phyloP scores from a whole-genome alignment of 2,797 vertebrate genomes.

The Chanos chanos region DNA sequence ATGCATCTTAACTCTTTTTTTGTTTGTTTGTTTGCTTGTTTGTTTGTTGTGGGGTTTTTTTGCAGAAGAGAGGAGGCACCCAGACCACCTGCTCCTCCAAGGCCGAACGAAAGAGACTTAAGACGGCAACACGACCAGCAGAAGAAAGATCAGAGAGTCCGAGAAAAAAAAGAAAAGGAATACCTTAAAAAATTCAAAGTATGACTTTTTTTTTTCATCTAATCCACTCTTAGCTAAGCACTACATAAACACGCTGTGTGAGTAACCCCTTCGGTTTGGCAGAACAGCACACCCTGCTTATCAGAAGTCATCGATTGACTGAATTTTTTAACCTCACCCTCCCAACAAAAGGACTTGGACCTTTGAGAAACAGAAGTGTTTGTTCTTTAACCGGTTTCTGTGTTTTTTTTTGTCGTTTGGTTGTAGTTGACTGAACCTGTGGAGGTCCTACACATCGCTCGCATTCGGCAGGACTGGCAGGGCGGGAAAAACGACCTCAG shows the following conservation, averaged over 20 bases:
- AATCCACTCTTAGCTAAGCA: not conserved
- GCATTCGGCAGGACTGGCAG: slow-evolving; percentile 62
- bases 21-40: too few relatives aligned
- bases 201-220: not conserved
- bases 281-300: too few relatives aligned
- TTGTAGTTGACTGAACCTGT: slow-evolving; percentile 57
- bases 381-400: not conserved
- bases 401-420: not conserved
- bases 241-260: too few relatives aligned
- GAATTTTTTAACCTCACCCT: too few relatives aligned
- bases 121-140: slow-evolving; percentile 54
- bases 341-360: too few relatives aligned
- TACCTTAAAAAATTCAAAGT: slow-evolving; percentile 73
- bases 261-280: too few relatives aligned
- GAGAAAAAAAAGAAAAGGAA: slow-evolving; percentile 61
- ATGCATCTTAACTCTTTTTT: too few relatives aligned
- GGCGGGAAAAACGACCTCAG: slow-evolving; percentile 69
- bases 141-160: slow-evolving; percentile 56
- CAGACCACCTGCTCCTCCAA: not conserved
- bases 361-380: too few relatives aligned
- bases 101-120: slow-evolving; percentile 45
- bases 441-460: slow-evolving; percentile 65
- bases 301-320: too few relatives aligned
- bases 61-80: slow-evolving; percentile 32
- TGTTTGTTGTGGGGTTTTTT: too few relatives aligned